A percentile compares a stretch with the other conserved stretches of the same genome.
These are phyloP conservation scores for Plumapathes pennacea DNA, from an alignment of 92 coral and sea anemone species.

Conservation along the genomic window DNA sequence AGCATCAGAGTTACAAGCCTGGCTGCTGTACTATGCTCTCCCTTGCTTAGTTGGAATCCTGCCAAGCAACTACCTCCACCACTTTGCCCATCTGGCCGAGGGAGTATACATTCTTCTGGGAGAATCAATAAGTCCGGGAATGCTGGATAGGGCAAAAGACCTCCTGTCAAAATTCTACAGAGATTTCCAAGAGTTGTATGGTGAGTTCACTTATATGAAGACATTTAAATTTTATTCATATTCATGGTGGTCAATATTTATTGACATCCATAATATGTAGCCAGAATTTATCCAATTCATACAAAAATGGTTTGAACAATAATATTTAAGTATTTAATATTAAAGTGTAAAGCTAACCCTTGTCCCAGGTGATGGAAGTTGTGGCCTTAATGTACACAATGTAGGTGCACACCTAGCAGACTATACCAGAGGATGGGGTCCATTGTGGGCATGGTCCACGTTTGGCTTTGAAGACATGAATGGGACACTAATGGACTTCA, in stretches of 20 bases:
- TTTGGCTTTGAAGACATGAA: conserved; percentile 65
- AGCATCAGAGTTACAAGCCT: conserved; percentile 67
- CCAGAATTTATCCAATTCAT: no score
- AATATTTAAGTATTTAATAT: no score
- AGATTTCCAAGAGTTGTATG: conserved; percentile 43
- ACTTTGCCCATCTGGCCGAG: conserved; percentile 52
- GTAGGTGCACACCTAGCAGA: conserved; percentile 53
- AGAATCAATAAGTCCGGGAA: conserved; percentile 16
- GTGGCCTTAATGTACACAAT: conserved; percentile 69
- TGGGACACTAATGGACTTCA: conserved; percentile 31
- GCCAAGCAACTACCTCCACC: conserved; percentile 36
- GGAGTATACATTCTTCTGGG: conserved; percentile 52
- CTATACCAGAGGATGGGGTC: conserved; percentile 61
- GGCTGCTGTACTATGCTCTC: conserved; percentile 55
- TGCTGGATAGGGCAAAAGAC: conserved; percentile 23
- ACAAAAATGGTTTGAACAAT: no score
- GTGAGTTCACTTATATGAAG: no score
- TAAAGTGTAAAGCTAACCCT: no score
- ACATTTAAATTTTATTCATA: no score
- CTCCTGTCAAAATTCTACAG: conserved; percentile 42
- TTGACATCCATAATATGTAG: no score
- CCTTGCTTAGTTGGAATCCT: conserved; percentile 46
- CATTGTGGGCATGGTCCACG: conserved; percentile 67
- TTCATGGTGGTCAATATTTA: no score
- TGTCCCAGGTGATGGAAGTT: conserved; percentile 39